These are phyloP conservation scores for Lagria hirta DNA, from an alignment of 2,888 invertebrate genomes.

Conservation along the genomic window DNA sequence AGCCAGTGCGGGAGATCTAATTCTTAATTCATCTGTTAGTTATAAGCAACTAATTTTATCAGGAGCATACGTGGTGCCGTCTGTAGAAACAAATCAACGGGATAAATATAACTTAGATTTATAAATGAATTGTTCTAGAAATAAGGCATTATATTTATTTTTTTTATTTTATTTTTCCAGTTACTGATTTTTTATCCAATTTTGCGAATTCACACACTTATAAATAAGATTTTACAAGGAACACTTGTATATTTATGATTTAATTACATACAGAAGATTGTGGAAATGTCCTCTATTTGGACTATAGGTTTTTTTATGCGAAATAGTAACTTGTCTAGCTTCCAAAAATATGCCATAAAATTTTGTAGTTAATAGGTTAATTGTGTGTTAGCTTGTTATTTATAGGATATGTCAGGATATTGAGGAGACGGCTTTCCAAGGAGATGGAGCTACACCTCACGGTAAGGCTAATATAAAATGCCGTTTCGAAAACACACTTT, in stretches of 20 bases:
- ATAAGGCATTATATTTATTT: conserved; percentile 31
- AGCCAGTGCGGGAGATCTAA: conserved; percentile 35
- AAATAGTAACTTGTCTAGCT: conserved; percentile 30
- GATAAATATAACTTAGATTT: conserved; percentile 23
- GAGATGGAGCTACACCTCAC: conserved; percentile 30
- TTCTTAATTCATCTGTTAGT: conserved; percentile 39
- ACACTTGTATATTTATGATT: no score
- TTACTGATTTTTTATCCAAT: no score
- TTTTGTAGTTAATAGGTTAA: conserved; percentile 33
- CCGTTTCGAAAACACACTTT: no score
- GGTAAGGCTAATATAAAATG: conserved; percentile 32
- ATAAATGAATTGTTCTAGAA: conserved; percentile 30
- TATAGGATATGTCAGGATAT: conserved; percentile 34
- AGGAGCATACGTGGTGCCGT: conserved; percentile 19
- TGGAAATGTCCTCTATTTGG: conserved; percentile 22
- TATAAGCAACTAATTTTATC: conserved; percentile 35
- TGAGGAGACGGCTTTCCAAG: conserved; percentile 27
- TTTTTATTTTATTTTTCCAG: conserved; percentile 23
- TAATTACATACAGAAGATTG: no score
- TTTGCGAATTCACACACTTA: no score
- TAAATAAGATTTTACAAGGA: no score
- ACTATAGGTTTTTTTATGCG: conserved; percentile 29
- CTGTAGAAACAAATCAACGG: conserved; percentile 19
- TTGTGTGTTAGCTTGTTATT: conserved; percentile 37
- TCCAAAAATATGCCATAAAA: conserved; percentile 28